phyloP scores from a whole-genome alignment of 2,888 invertebrate genomes.

The Didymodactylos carnosus region DNA sequence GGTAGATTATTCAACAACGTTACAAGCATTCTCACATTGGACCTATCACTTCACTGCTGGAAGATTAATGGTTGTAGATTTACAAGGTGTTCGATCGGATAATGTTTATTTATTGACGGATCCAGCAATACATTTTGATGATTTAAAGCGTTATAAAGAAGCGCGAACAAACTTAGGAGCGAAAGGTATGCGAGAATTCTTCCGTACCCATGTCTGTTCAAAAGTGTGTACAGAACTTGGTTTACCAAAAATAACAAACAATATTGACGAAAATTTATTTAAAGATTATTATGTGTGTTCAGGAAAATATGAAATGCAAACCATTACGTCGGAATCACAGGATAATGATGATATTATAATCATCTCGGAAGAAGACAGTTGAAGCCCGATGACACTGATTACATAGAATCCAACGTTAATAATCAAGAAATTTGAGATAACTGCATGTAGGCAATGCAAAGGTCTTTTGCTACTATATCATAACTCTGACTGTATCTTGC shows the following conservation, averaged over 20 bases:
- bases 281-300: not conserved
- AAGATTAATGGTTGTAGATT: not conserved
- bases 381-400: no score
- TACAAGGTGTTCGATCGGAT: not conserved
- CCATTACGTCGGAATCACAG: no score
- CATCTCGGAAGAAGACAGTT: no score
- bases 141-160: not conserved
- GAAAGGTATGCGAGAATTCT: not conserved
- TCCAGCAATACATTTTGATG: conserved; percentile 1
- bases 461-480: no score
- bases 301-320: no score
- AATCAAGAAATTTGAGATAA: no score
- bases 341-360: no score
- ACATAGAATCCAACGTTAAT: no score
- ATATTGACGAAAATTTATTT: not conserved
- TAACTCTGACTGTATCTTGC: no score
- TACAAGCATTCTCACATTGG: conserved; percentile 2
- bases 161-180: not conserved
- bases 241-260: not conserved
- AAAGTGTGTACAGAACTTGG: not conserved
- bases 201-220: not conserved
- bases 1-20: not conserved
- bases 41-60: not conserved
- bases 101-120: not conserved
- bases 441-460: no score